Evolutionary conservation across 2,113 vertebrate species (phyloP), one percentile per base, ranked within the genome.

Genomic region (Elephantulus edwardii): DNA sequence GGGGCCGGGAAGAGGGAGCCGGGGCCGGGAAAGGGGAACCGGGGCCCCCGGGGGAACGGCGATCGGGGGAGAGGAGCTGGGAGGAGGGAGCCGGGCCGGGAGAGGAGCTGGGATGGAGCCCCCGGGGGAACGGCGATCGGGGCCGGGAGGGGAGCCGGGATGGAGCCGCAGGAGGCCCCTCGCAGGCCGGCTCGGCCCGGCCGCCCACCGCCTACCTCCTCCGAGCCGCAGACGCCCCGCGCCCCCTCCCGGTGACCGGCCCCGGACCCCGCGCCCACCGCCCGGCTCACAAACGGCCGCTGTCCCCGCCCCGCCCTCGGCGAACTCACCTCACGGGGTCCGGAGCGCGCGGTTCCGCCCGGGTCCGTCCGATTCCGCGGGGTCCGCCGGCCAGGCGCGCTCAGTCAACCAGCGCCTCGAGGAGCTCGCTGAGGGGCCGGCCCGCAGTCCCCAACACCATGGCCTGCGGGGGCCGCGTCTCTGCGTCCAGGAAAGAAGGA

Each of bases 391-490:
- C 30, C 1, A 58, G 17, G 87, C n/a, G 77, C 54, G 35, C 54
- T 75, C 0, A 76, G 62, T 3, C 54, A 85, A 62, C 84, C 78
- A 9, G 72, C 5, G 17, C 52, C 90, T 74, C 28, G 7, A 16
- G 40, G 86, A 68, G 81, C 46, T 8, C 6, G 13, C 80, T 50
- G 92, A 24, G 62, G 66, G 1, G 72, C 91, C 83, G 19, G 38
- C 40, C 64, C 44, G 1, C 83, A 28, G 48, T 9, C 89, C 2
- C 92, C 5, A 72, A 75, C 78, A 90, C 35, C 94, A 93, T 91
- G 79, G 77, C 94, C 95, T 76, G 38, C 30, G 68, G 20, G 33
- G 12, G 10, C 71, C 60, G 60, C 6, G 40, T 42, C 68, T 79
- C 20, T 28, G 88, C 1, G 91, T 1, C 9, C 20, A 42, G 58